Evolutionary conservation across 2,888 invertebrate species (phyloP), one percentile per base, ranked within the genome.

Genomic region (Luffia ferchaultella): DNA sequence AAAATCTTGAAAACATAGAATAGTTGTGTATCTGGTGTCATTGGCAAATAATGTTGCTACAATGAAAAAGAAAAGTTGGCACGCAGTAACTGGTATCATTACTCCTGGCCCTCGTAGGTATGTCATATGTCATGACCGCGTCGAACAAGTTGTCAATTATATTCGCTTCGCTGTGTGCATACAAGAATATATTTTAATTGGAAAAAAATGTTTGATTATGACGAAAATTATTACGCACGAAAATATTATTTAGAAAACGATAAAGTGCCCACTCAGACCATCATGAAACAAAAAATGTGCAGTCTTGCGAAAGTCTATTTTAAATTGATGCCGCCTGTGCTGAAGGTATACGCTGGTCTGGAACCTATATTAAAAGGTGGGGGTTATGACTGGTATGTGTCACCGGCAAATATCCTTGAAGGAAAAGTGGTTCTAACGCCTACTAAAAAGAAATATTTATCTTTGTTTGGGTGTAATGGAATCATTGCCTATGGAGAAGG

Each of bases 351-450:
- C 1, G 80, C 79, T 1, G 82, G 82, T 0, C 58, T 83, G 0
- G 73, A 78, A 53, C 83, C 83, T 0, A 63, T 66, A 0, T 59
- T 82, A 61, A 68, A 69, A 56, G 80, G 82, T 5, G 79, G 75
- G 1, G 82, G 82, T 0, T 63, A 45, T 50, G 72, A 76, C 51
- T 80, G 80, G 79, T 76, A 63, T 56, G 58, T 72, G 42, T 70
- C 78, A 2, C 78, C 83, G 1, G 54, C 64, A 42, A 73, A 77
- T 1, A 56, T 76, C 1, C 61, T 79, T 1, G 55, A 62, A 53
- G 70, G 78, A 16, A 67, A 65, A 52, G 55, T 62, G 2, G 73
- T 76, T 12, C 53, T 80, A 42, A 73, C 72, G 56, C 79, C 83
- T 0, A 51, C 70, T 0, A 64, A 64, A 50, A 70, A 68, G 19